phyloP scores from a whole-genome alignment of 2,888 invertebrate genomes.

The Coenonympha glycerion region DNA sequence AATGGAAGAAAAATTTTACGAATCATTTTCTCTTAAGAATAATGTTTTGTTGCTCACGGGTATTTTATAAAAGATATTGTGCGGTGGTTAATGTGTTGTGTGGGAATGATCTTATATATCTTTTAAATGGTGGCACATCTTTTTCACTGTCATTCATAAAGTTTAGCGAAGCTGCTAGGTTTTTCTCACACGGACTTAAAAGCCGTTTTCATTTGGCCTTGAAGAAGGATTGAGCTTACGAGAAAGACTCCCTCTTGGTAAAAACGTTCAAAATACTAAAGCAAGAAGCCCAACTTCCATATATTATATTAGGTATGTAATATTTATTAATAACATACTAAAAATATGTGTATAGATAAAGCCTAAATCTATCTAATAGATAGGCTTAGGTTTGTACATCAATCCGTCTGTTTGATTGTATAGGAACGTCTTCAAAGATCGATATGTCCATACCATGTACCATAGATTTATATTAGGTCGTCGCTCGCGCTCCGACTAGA shows the following conservation, averaged over 20 bases:
- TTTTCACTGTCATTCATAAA: constrained; percentile 10
- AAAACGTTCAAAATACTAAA: no score
- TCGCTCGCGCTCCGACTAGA: no score
- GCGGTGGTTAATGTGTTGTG: constrained; percentile 15
- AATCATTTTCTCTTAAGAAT: constrained; percentile 36
- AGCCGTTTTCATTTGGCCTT: neutral
- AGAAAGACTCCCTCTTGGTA: neutral
- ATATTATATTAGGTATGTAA: no score
- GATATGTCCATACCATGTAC: no score
- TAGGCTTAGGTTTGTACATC: no score
- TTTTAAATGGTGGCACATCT: constrained; percentile 16
- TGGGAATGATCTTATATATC: constrained; percentile 12
- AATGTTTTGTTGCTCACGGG: constrained; percentile 25
- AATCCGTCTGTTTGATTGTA: no score
- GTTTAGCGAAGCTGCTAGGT: neutral
- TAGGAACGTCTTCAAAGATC: no score
- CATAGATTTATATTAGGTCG: no score
- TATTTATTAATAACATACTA: no score
- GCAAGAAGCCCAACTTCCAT: no score
- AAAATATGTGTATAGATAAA: no score
- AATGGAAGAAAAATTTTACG: constrained; percentile 34
- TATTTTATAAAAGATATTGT: constrained; percentile 19
- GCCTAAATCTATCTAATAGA: no score
- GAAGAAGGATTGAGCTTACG: neutral
- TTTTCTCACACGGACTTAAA: neutral